phyloP scores from a whole-genome alignment of 1,140 invertebrate genomes.

The Zaprionus ornatus region DNA sequence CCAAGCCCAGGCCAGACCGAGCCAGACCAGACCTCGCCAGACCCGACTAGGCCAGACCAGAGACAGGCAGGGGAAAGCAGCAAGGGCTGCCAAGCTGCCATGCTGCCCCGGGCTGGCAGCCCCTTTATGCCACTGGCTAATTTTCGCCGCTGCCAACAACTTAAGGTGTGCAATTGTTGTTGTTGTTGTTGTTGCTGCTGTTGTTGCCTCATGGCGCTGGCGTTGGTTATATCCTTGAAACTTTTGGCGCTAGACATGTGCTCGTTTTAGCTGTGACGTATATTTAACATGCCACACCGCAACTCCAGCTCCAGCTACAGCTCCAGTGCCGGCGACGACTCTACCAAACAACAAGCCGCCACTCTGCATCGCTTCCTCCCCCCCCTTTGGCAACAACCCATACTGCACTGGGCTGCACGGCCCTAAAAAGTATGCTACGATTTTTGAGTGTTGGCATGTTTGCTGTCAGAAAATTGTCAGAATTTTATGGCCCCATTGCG shows the following conservation, averaged over 20 bases:
- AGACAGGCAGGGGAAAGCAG: not conserved
- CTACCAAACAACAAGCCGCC: conserved; percentile 6
- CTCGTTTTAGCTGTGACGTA: conserved; percentile 77
- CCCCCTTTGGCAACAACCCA: no score
- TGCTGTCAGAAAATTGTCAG: conserved; percentile 81
- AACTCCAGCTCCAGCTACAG: conserved; percentile 53
- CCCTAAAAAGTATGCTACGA: conserved; percentile 57
- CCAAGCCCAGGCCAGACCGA: not conserved
- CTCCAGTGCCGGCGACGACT: conserved; percentile 22
- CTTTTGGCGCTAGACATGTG: conserved; percentile 76
- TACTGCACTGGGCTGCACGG: not conserved
- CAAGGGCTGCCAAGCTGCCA: not conserved
- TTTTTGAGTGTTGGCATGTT: conserved; percentile 82
- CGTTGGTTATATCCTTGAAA: conserved; percentile 75
- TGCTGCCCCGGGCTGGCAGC: conserved; percentile 23
- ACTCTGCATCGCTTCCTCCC: not conserved
- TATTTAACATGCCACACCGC: conserved; percentile 80
- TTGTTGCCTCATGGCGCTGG: conserved; percentile 35
- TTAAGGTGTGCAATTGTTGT: conserved; percentile 50
- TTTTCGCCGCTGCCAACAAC: conserved; percentile 64
- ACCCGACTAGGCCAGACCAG: conserved; percentile 11
- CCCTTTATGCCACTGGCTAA: conserved; percentile 55
- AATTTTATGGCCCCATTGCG: conserved; percentile 70
- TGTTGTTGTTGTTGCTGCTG: conserved; percentile 23
- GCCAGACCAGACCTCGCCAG: conserved; percentile 1